Evolutionary conservation across 2,888 invertebrate species (phyloP).

Genomic region (Furcula furcula): DNA sequence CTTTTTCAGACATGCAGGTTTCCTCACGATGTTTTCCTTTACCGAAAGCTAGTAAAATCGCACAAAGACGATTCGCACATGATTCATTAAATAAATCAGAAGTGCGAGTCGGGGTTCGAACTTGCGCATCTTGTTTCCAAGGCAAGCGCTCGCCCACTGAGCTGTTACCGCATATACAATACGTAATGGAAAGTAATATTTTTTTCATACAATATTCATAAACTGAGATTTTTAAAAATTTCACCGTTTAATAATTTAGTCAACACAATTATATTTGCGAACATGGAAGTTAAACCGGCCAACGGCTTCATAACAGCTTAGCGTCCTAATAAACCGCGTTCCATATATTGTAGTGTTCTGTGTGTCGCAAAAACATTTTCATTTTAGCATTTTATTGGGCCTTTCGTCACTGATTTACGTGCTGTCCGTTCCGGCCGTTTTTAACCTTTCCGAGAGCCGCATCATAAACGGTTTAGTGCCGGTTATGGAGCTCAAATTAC

Average conservation of each 20-base stretch:
- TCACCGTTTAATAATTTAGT: slow-evolving; percentile 7
- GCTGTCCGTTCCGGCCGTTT: slow-evolving; percentile 59
- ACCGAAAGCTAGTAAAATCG: no score
- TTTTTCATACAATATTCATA: no score
- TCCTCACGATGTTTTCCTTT: no score
- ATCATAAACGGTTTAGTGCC: slow-evolving; percentile 76
- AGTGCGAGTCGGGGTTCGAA: no score
- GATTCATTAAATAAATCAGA: no score
- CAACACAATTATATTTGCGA: slow-evolving; percentile 22
- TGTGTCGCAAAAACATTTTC: slow-evolving; percentile 46
- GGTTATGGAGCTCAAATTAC: slow-evolving; percentile 73
- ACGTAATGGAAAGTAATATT: no score
- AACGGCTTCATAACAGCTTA: slow-evolving; percentile 26
- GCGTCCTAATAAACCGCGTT: slow-evolving; percentile 34
- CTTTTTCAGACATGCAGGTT: no score
- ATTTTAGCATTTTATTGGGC: slow-evolving; percentile 54
- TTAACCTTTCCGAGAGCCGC: slow-evolving; percentile 71
- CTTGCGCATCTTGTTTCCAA: no score
- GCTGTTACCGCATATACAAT: no score
- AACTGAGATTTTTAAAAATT: background rate
- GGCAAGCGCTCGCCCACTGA: no score
- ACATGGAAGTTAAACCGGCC: slow-evolving; percentile 20
- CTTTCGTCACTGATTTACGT: slow-evolving; percentile 61
- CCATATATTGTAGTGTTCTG: slow-evolving; percentile 39
- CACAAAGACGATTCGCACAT: no score